Evolutionary conservation across 2,113 vertebrate genomes (phyloP), one percentile per base, ranked within the genome.

Genomic region (Sebastes fasciatus): DNA sequence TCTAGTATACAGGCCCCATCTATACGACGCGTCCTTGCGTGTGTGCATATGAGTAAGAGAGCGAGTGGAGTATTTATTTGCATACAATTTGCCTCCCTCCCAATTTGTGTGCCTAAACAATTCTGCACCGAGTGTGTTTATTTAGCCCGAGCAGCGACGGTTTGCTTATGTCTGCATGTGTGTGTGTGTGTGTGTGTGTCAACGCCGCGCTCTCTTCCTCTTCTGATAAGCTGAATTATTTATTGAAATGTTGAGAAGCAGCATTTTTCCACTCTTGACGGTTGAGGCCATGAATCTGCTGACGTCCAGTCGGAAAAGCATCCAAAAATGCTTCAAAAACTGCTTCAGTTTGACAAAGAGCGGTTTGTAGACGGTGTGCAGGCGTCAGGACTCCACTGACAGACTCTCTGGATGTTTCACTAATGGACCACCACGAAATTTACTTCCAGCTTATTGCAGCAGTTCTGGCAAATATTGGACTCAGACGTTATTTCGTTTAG

Each of bases 181-280:
- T 85, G 61, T 74, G 54, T 26, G 51, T 43, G 46, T 19, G 5
- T 40, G 11, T 63, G 64, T 6, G 4, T 55, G 55, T 77, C 85
- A 65, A 52, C 55, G 12, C 48, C 2, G 2, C 26, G 0, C 71
- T 51, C 52, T 40, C 70, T 23, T 52, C 51, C 26, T n/a, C 63
- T 51, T 82, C 86, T 78, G 74, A 87, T 82, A 43, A 84, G 68
- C 82, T 73, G 81, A 69, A 87, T 92, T 78, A 82, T 92, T 82
- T 77, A 79, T 78, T 80, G 68, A 86, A 83, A 78, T 42, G 11
- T 80, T n/a, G 70, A 58, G 11, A 26, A 54, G 77, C 65, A 52
- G 80, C 45, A 42, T 87, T 77, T 81, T 75, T 26, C 16, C 17
- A 23, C 2, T 43, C 46, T 43, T 26, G 12, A 57, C 34, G n/a